Evolutionary conservation across 30 jellyfish, hydroid and myxozoan species (phyloP).

Genomic region (Cassiopea andromeda): DNA sequence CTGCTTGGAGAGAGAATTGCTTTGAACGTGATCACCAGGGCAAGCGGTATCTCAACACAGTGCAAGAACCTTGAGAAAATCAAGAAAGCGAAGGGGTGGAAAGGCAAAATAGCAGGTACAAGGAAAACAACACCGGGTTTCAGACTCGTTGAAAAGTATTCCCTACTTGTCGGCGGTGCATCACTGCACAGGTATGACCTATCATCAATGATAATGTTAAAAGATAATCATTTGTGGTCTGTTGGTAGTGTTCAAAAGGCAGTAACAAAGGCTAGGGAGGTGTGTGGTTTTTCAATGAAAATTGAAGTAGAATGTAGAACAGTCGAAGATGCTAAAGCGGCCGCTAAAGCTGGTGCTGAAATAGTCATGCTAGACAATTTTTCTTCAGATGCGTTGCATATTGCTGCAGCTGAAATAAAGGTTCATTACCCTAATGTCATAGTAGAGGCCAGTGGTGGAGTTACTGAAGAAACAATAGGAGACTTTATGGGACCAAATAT

Average conservation of each 20-base stretch:
- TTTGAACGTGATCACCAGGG: slow-evolving; percentile 65
- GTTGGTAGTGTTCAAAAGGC: slow-evolving; percentile 75
- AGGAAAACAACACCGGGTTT: slow-evolving; percentile 92
- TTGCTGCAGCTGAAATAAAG: slow-evolving; percentile 69
- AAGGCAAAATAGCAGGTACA: slow-evolving; percentile 88
- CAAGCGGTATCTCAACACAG: slow-evolving; percentile 79
- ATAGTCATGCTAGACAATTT: slow-evolving; percentile 87
- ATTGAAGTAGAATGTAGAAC: slow-evolving; percentile 92
- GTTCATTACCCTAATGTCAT: slow-evolving; percentile 48
- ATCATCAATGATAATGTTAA: slow-evolving; percentile 84
- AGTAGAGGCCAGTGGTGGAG: slow-evolving; percentile 90
- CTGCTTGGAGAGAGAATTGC: slow-evolving; percentile 83
- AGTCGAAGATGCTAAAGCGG: slow-evolving; percentile 76
- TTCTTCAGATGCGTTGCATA: slow-evolving; percentile 49
- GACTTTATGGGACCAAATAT: slow-evolving; percentile 78
- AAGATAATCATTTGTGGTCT: slow-evolving; percentile 92
- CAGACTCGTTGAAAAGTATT: slow-evolving; percentile 77
- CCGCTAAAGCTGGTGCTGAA: slow-evolving; percentile 87
- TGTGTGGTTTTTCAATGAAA: slow-evolving; percentile 80
- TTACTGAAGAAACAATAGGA: slow-evolving; percentile 34
- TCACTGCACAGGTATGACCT: slow-evolving; percentile 83
- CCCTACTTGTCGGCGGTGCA: slow-evolving; percentile 86
- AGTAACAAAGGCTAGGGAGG: slow-evolving; percentile 81
- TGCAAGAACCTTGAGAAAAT: slow-evolving; percentile 42
- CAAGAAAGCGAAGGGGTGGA: slow-evolving; percentile 36